phyloP scores from a whole-genome alignment of 2,797 vertebrate species.

The Catharus ustulatus region DNA sequence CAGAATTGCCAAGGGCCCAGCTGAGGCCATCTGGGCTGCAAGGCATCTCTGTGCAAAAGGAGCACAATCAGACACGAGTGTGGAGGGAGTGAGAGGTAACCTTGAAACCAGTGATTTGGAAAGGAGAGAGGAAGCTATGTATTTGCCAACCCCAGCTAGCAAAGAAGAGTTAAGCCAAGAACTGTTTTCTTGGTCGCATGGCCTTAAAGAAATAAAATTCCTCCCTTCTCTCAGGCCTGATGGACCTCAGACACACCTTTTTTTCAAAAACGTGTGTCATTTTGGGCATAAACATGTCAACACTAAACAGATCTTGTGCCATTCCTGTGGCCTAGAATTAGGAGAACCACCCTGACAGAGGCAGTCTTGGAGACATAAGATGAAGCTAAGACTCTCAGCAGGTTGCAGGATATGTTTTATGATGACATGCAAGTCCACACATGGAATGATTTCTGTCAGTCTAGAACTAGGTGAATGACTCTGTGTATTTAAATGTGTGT shows the following conservation, averaged over 20 bases:
- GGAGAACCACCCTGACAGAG: neutral
- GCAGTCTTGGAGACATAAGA: neutral
- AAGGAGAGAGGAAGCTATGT: neutral
- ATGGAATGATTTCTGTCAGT: neutral
- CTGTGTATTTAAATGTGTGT: neutral
- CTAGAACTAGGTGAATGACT: neutral
- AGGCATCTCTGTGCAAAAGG: conserved; percentile 3
- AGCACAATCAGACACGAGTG: neutral
- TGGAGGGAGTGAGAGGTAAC: neutral
- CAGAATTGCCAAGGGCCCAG: conserved; percentile 38
- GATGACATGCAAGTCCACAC: neutral
- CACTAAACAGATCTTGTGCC: neutral
- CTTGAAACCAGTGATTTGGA: conserved; percentile 18
- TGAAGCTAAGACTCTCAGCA: neutral
- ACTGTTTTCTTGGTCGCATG: neutral
- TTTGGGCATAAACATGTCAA: neutral
- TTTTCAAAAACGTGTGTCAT: neutral
- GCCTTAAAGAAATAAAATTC: neutral
- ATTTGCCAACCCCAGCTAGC: neutral
- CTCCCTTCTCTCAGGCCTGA: neutral
- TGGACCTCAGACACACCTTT: neutral
- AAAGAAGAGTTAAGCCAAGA: conserved; percentile 11
- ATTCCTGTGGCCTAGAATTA: neutral
- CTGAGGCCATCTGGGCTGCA: conserved; percentile 49
- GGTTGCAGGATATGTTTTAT: neutral